These are phyloP conservation scores for Plebejus melissa DNA, from an alignment of 2,888 invertebrate genomes.

Conservation along the genomic window DNA sequence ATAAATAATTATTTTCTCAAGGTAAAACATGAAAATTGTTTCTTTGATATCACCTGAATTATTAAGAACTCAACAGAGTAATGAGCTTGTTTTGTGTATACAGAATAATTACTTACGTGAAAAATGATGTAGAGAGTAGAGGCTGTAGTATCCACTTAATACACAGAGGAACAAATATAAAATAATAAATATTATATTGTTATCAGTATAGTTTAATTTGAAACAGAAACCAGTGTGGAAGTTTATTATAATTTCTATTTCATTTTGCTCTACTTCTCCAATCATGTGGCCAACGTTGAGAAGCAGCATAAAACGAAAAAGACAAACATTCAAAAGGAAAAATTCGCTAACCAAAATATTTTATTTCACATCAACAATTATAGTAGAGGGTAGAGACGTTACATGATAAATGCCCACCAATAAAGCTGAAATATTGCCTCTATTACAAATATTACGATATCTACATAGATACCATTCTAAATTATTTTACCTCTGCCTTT, in stretches of 20 bases:
- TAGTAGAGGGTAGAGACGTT: background rate
- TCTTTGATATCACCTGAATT: background rate
- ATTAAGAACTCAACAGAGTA: background rate
- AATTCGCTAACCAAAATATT: too few species aligned
- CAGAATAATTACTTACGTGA: background rate
- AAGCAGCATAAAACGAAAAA: too few species aligned
- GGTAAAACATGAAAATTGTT: background rate
- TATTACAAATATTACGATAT: background rate
- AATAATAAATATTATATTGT: too few species aligned
- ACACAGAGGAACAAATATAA: too few species aligned
- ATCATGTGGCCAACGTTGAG: too few species aligned
- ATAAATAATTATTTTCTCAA: background rate
- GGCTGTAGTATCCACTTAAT: background rate
- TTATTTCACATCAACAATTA: too few species aligned
- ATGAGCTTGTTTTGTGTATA: background rate
- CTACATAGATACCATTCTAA: background rate
- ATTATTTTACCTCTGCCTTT: background rate
- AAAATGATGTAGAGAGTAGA: background rate
- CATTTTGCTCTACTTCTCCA: too few species aligned
- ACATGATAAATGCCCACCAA: background rate
- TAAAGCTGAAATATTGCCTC: background rate
- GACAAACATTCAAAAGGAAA: too few species aligned
- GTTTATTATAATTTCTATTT: too few species aligned
- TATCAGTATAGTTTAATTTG: too few species aligned
- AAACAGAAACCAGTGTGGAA: too few species aligned